A percentile compares a stretch with the other conserved stretches of the same genome.
These are phyloP conservation scores for Spodoptera picta DNA, from an alignment of 2,888 invertebrate genomes.

Conservation along the genomic window DNA sequence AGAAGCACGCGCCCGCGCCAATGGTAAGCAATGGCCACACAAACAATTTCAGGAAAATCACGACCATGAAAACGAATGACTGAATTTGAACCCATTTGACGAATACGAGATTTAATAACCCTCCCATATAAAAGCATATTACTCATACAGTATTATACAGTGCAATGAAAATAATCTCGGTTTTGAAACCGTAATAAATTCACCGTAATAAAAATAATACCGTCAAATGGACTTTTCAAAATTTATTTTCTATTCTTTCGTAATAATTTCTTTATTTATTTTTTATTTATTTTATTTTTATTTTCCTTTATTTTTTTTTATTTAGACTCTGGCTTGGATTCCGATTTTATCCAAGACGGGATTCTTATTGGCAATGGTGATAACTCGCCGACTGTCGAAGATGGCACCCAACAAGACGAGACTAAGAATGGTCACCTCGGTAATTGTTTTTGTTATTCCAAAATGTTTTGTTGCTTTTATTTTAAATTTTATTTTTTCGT, in stretches of 20 bases:
- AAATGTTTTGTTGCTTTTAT: conserved; percentile 22
- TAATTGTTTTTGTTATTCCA: conserved; percentile 68
- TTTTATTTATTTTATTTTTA: conserved; percentile 58
- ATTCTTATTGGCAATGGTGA: conserved; percentile 82
- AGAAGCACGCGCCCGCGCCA: conserved; percentile 95
- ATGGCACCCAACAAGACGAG: conserved; percentile 83
- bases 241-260: conserved; percentile 34
- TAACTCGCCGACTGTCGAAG: conserved; percentile 82
- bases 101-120: conserved; percentile 11
- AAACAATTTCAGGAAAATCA: not conserved
- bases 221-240: not conserved
- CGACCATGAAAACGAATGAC: conserved; percentile 13
- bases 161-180: conserved; percentile 11
- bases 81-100: conserved; percentile 17
- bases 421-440: conserved; percentile 88
- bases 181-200: conserved; percentile 28
- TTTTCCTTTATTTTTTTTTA: conserved; percentile 65
- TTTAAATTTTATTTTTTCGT: conserved; percentile 55
- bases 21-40: conserved; percentile 89
- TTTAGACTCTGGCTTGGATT: conserved; percentile 90
- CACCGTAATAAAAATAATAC: conserved; percentile 10
- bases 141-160: conserved; percentile 2
- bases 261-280: conserved; percentile 52
- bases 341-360: conserved; percentile 89
- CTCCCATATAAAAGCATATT: conserved; percentile 1